A percentile compares a stretch with the other conserved stretches of the same genome.
These are phyloP conservation scores for Geotrupes spiniger DNA, from an alignment of 2,888 invertebrate species.

Conservation along the genomic window DNA sequence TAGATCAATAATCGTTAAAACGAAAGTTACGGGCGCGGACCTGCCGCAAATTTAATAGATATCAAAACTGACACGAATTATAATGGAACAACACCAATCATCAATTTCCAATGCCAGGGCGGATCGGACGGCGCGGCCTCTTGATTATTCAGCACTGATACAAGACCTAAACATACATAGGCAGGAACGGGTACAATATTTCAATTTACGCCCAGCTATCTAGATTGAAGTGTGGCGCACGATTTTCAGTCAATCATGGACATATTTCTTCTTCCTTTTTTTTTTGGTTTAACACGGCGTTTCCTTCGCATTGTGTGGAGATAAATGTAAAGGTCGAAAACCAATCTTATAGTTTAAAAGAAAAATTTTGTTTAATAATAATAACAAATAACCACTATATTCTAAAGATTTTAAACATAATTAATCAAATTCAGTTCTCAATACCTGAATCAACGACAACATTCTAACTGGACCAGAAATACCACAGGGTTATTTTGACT, in stretches of 20 bases:
- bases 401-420: no score
- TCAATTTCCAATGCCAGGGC: constrained; percentile 31
- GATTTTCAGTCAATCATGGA: constrained; percentile 15
- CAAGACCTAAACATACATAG: constrained; percentile 35
- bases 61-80: constrained; percentile 20
- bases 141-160: constrained; percentile 39
- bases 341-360: no score
- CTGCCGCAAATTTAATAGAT: constrained; percentile 11
- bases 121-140: constrained; percentile 28
- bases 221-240: constrained; percentile 36
- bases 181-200: constrained; percentile 39
- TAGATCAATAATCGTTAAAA: constrained; percentile 14
- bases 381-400: no score
- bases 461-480: constrained; percentile 1
- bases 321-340: no score
- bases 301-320: no score
- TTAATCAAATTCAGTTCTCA: no score
- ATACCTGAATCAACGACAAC: no score
- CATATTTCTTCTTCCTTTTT: neutral
- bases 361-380: no score
- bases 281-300: no score
- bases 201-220: constrained; percentile 41
- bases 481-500: constrained; percentile 4
- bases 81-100: constrained; percentile 20
- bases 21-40: constrained; percentile 5